Conservation (phyloP, 2,113 vertebrate species). For the Muscicapa adusta region DNA sequence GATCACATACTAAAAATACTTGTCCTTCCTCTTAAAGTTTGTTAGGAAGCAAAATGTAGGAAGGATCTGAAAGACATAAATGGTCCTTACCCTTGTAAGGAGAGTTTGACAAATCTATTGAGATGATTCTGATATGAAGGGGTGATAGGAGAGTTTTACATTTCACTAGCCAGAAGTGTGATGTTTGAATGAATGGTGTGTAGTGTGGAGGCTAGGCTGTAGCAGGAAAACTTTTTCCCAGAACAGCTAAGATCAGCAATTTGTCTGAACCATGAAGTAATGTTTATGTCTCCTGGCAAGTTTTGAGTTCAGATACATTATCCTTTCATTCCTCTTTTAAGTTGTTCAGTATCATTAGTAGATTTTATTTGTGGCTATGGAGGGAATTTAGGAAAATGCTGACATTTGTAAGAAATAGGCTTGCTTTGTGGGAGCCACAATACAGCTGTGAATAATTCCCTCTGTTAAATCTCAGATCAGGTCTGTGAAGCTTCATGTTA, state of each 20-base stretch:
- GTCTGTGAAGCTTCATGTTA: not conserved
- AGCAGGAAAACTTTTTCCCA: not conserved
- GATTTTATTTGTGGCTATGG: not conserved
- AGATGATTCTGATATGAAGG: not conserved
- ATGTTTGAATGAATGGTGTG: not conserved
- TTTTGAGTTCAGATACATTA: slow-evolving; percentile 24
- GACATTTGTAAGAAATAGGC: slow-evolving; percentile 23
- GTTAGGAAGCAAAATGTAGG: not conserved
- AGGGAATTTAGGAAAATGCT: slow-evolving; percentile 36
- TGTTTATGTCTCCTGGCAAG: slow-evolving; percentile 17
- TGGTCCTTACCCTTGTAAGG: not conserved
- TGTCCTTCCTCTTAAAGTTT: not conserved
- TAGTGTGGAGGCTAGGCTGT: not conserved
- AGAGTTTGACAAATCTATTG: not conserved
- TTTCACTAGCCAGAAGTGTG: not conserved
- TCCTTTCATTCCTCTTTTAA: slow-evolving; percentile 30
- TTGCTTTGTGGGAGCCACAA: slow-evolving; percentile 21
- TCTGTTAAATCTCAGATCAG: slow-evolving; percentile 37
- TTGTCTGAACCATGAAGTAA: slow-evolving; percentile 1
- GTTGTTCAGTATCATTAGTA: slow-evolving; percentile 23
- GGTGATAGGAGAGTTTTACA: not conserved
- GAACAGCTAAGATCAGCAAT: slow-evolving; percentile 16
- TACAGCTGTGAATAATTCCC: slow-evolving; percentile 45
- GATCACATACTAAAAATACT: not conserved
- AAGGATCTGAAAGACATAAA: not conserved